phyloP scores from a whole-genome alignment of 2,797 vertebrate species.

The Oreonectes daqikongensis region DNA sequence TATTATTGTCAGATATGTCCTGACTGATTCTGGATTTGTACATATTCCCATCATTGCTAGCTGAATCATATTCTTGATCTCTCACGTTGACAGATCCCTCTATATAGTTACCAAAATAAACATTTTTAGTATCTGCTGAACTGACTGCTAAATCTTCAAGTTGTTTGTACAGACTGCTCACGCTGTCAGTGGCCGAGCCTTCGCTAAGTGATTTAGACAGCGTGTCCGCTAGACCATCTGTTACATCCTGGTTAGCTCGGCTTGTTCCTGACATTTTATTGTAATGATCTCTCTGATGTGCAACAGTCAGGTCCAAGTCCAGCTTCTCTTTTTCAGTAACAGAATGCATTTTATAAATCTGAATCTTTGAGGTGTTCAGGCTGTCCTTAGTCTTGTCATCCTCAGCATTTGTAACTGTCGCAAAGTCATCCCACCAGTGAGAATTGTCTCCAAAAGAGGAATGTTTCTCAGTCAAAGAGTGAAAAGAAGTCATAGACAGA shows the following conservation, averaged over 20 bases:
- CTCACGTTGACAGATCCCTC: background rate
- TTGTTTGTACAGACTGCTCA: slow-evolving; percentile 16
- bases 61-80: slow-evolving; percentile 1
- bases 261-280: slow-evolving; percentile 21
- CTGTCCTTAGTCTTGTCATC: background rate
- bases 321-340: slow-evolving; percentile 12
- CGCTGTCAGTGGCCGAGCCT: slow-evolving; percentile 19
- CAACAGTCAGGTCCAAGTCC: slow-evolving; percentile 8
- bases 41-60: background rate
- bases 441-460: slow-evolving; percentile 6
- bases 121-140: slow-evolving; percentile 3
- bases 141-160: slow-evolving; percentile 7
- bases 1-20: background rate
- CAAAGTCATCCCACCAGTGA: background rate
- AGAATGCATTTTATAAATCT: slow-evolving; percentile 4
- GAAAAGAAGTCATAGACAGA: slow-evolving; percentile 77
- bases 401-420: too few species aligned
- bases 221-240: slow-evolving; percentile 42
- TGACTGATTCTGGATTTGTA: background rate
- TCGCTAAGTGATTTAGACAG: slow-evolving; percentile 31
- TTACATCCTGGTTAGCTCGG: slow-evolving; percentile 24
- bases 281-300: background rate
- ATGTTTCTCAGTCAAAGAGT: slow-evolving; percentile 58
- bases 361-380: background rate
- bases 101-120: slow-evolving; percentile 1